A percentile compares a stretch with the other conserved stretches of the same genome.
Evolutionary conservation across 2,888 invertebrate species (phyloP).

Genomic region (Didymodactylos carnosus): DNA sequence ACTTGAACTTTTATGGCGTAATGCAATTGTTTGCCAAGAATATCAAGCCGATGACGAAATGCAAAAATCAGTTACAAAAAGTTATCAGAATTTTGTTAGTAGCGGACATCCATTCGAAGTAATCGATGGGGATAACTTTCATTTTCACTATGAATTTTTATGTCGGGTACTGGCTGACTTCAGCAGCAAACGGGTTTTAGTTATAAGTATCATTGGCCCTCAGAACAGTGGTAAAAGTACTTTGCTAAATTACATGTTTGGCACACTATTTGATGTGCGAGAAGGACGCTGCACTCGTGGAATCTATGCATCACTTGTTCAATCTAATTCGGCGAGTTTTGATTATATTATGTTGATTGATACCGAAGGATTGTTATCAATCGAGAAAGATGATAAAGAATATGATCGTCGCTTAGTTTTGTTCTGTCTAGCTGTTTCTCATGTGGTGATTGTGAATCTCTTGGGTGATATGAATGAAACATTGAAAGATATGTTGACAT

Average conservation of each 20-base stretch:
- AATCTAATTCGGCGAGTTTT: not conserved
- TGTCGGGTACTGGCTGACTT: not conserved
- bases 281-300: not conserved
- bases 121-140: not conserved
- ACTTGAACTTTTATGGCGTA: too few relatives aligned
- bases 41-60: too few relatives aligned
- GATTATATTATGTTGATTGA: not conserved
- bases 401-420: not conserved
- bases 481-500: not conserved
- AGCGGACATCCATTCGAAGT: not conserved
- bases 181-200: not conserved
- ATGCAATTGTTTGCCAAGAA: too few relatives aligned
- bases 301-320: not conserved
- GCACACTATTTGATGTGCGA: too few relatives aligned
- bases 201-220: conserved; percentile 57
- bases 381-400: not conserved
- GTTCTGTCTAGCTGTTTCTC: not conserved
- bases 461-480: not conserved
- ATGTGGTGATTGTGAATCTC: not conserved
- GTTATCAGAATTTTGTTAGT: not conserved
- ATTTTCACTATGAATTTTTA: not conserved
- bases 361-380: not conserved
- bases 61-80: too few relatives aligned
- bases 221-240: conserved; percentile 80
- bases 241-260: not conserved